Evolutionary conservation across 1,140 invertebrate species (phyloP).

Genomic region (Melanaphis sacchari): DNA sequence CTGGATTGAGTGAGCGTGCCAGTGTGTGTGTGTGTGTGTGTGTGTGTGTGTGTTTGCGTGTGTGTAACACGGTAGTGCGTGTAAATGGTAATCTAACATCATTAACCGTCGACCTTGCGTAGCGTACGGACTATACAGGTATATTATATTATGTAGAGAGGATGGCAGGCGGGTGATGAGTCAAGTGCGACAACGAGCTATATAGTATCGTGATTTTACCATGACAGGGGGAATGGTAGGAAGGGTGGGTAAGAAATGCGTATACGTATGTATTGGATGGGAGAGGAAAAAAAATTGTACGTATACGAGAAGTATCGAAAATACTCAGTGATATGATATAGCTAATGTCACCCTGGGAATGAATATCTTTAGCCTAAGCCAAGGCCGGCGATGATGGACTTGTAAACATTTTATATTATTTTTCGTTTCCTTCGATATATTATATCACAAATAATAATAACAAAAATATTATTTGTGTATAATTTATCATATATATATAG

Average conservation of each 20-base stretch:
- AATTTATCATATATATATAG: not conserved
- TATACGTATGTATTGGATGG: not conserved
- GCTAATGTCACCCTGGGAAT: not conserved
- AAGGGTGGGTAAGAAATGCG: not conserved
- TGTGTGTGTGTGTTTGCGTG: not conserved
- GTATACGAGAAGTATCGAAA: not conserved
- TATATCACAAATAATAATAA: constrained; percentile 3
- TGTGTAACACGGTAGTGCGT: constrained; percentile 35
- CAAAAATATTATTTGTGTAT: not conserved
- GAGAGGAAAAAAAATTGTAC: not conserved
- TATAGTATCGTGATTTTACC: not conserved
- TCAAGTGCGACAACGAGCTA: not conserved
- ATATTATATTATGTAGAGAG: not conserved
- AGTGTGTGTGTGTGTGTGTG: not conserved
- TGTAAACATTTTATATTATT: constrained; percentile 20
- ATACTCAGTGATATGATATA: not conserved
- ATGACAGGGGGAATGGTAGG: not conserved
- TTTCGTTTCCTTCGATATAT: not conserved
- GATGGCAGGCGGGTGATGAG: not conserved
- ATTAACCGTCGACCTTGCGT: constrained; percentile 48
- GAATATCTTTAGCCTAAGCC: constrained; percentile 35
- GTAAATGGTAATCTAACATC: constrained; percentile 47
- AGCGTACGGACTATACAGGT: not conserved
- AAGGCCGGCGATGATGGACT: not conserved
- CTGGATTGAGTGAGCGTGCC: not conserved